These are phyloP conservation scores for Erebia ligea DNA, from an alignment of 2,888 invertebrate species.

Conservation along the genomic window DNA sequence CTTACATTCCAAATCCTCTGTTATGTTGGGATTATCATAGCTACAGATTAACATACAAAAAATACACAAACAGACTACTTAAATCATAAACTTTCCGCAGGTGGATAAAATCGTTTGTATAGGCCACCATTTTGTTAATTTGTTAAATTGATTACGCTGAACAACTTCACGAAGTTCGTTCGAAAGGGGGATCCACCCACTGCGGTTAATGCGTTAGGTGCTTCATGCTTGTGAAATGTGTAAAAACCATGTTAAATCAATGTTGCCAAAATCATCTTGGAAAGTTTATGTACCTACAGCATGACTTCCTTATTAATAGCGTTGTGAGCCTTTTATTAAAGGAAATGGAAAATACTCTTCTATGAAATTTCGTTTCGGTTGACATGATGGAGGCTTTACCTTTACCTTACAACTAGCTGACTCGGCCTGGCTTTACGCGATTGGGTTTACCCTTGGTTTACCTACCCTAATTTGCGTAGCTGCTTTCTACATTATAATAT, in stretches of 20 bases:
- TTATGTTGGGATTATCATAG: not conserved
- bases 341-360: not conserved
- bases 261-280: conserved; percentile 6
- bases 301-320: not conserved
- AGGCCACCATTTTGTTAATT: conserved; percentile 12
- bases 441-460: no score
- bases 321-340: not conserved
- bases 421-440: no score
- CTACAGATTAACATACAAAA: not conserved
- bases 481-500: no score
- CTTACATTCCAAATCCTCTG: not conserved
- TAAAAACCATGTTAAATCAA: not conserved
- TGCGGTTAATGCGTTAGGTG: not conserved
- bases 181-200: conserved; percentile 2
- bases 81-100: not conserved
- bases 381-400: no score
- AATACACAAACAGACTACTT: not conserved
- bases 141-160: conserved; percentile 15
- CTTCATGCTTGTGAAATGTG: not conserved
- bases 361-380: not conserved
- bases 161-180: conserved; percentile 6
- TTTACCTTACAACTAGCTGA: no score
- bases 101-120: not conserved
- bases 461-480: no score
- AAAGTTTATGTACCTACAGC: not conserved